Base-by-base conservation (phyloP, 2,888 invertebrate genomes). In the Carabus problematicus region DNA sequence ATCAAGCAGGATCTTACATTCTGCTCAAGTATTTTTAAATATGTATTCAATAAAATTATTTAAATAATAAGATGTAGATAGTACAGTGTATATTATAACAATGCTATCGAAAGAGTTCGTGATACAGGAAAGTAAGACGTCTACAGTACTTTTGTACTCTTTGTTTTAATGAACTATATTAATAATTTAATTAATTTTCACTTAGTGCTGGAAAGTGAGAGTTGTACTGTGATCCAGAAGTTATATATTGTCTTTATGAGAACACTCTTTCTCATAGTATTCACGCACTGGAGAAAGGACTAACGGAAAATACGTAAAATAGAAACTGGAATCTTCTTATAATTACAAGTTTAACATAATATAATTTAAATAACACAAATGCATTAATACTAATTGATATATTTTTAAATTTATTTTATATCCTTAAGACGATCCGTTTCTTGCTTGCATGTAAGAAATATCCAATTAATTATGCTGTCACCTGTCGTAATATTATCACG, bases 201-300 rank as follows among this genome's bases (percentile, higher is more conserved):
- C 40, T 56, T 42, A 55, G 45, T 64, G 41, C 43, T 56, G 16
- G 56, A 64, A 45, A 64, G 64, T 64, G 56, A 64, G 56, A 64
- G 64, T 64, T 56, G 3, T 55, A 64, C 29, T 3, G 6, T 29
- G 29, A 29, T 29, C 2, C 6, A 29, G 29, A 29, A 29, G 19
- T 19, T 52, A 52, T 52, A 42, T 64, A 64, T 64, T 64, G 64
- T 64, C 56, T 64, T 18, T 39, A 29, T 64, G 64, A 56, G 64
- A 64, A 64, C 64, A 64, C 64, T 64, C 56, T 64, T 64, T 64
- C 64, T 64, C 56, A 41, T 29, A 29, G 29, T 29, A 29, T 29
- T 6, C 29, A 29, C 29, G 11, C 11, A 56, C 29, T 29, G 29
- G 56, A 56, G 56, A 56, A 56, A 56, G 29, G 56, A 19, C 12